Evolutionary conservation across 2,797 vertebrate species (phyloP), one percentile per base, ranked within the genome.

Genomic region (Tragelaphus eurycerus): DNA sequence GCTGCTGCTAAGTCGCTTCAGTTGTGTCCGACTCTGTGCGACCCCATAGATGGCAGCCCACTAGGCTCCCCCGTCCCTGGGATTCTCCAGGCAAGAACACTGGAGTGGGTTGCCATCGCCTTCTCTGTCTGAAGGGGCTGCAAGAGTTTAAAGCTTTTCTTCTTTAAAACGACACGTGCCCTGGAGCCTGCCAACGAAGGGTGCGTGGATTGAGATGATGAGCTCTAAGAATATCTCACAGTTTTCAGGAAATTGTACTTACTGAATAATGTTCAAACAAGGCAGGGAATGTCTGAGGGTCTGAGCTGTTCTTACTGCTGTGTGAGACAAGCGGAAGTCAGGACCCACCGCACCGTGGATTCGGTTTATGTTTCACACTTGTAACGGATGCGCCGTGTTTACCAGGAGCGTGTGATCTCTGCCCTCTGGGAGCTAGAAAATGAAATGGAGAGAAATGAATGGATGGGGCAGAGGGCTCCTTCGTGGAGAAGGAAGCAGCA

Each of bases 261-360:
- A 34, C 50, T 17, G 17, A 85, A 54, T 38, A 19, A 19, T 7
- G 46, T 29, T 50, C 21, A 46, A 11, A 57, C 1, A 46, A 60
- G 34, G 71, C 43, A 52, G 14, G 16, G 5, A 31, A 6, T n/a
- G 15, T 62, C 87, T 34, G 46, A 81, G 52, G 50, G 86, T 14
- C 46, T 46, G 38, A 34, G 48, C 27, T 19, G 62, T 1, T 83
- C 12, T 17, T 1, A 27, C 43, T 1, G 0, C 50, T 16, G 27
- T 25, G 11, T 2, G 19, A 43, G 23, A 5, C 1, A 17, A 4
- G 31, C 16, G 10, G 25, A 12, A 3, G 67, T n/a, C 3, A n/a
- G 25, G 29, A 43, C 13, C 29, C 4, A 6, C n/a, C 1, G 19
- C 17, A 25, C 27, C 50, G 2, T 2, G 43, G 25, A 29, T 38